phyloP scores from a whole-genome alignment of 2,113 vertebrate genomes.

The Rhegmatorhina hoffmannsi region DNA sequence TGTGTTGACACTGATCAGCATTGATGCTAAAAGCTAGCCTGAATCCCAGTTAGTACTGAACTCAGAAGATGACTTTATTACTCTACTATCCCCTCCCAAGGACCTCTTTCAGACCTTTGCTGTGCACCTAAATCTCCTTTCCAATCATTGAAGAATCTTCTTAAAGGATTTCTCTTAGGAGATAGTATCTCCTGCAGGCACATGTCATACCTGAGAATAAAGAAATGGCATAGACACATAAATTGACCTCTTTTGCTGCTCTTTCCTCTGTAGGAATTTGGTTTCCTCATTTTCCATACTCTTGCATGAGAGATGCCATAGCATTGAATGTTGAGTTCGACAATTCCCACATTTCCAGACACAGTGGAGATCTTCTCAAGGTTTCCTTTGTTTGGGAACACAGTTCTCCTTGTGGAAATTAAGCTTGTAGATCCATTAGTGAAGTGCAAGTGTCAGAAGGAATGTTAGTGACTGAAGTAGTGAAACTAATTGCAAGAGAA shows the following conservation, averaged over 20 bases:
- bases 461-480: background rate
- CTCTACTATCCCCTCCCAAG: background rate
- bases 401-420: background rate
- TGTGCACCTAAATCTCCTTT: background rate
- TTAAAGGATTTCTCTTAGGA: background rate
- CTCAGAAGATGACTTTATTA: background rate
- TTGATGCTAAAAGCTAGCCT: background rate
- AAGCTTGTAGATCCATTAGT: constrained; percentile 12
- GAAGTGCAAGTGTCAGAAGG: background rate
- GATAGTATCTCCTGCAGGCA: background rate
- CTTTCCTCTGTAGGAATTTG: background rate
- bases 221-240: background rate
- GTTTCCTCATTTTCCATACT: background rate
- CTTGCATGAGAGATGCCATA: background rate
- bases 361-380: background rate
- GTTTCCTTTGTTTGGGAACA: background rate
- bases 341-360: background rate
- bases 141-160: background rate
- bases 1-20: background rate
- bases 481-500: constrained; percentile 44
- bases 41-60: background rate
- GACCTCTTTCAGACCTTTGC: background rate
- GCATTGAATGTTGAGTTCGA: background rate
- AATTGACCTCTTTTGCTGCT: background rate
- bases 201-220: background rate